These are phyloP conservation scores for Manis pentadactyla DNA, from an alignment of 2,797 vertebrate species.

Conservation along the genomic window DNA sequence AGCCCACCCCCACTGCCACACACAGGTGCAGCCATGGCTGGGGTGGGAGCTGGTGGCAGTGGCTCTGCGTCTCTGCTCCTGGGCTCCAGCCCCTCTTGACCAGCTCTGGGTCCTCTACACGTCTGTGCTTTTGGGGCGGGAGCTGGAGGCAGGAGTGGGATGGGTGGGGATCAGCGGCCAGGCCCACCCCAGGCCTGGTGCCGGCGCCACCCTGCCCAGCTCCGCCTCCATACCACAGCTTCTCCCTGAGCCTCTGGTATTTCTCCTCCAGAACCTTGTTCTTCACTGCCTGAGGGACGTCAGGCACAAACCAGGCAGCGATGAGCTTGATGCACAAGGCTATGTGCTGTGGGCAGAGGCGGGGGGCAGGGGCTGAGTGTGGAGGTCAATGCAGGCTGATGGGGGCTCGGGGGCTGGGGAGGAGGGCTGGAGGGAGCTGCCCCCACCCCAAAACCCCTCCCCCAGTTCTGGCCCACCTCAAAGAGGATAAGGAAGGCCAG, in stretches of 20 bases:
- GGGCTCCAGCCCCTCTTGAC: background rate
- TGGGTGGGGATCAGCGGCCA: background rate
- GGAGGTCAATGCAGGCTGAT: background rate
- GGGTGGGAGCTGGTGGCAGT: background rate
- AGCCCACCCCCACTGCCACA: background rate
- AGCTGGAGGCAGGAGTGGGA: background rate
- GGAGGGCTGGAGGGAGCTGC: background rate
- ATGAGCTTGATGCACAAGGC: constrained; percentile 94
- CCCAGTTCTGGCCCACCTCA: constrained; percentile 87
- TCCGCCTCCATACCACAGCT: constrained; percentile 85
- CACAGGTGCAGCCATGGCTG: background rate
- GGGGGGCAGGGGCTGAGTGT: background rate
- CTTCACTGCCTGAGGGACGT: constrained; percentile 91
- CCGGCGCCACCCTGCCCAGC: constrained; percentile 71
- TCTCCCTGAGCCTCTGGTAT: constrained; percentile 84
- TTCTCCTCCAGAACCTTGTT: constrained; percentile 90
- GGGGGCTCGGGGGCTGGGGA: background rate
- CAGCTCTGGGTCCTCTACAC: background rate
- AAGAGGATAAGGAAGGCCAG: constrained; percentile 96
- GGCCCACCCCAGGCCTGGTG: background rate
- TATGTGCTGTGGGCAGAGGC: constrained; percentile 89
- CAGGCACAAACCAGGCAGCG: constrained; percentile 95
- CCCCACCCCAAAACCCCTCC: rapidly evolving
- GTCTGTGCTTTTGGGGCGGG: constrained; percentile 41
- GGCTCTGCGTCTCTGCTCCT: background rate